Conservation (phyloP, 1,140 invertebrate genomes). For the Diorhabda carinulata region DNA sequence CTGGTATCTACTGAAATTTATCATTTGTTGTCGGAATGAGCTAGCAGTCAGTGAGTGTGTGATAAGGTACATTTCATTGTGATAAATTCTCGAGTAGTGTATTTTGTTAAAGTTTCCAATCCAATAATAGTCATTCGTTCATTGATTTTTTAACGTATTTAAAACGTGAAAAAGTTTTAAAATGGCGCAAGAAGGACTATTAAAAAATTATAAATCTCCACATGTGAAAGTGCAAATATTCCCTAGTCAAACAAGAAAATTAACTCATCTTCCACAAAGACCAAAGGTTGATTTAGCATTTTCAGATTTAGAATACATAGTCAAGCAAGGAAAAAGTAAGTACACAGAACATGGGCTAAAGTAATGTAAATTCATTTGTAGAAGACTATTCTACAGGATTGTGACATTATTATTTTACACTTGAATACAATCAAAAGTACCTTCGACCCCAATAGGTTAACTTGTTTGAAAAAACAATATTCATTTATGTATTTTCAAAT, state of each 20-base stretch:
- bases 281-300: conserved; percentile 86
- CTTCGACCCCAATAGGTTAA: too few relatives aligned
- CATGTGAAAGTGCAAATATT: conserved; percentile 58
- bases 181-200: conserved; percentile 48
- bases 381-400: too few relatives aligned
- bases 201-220: conserved; percentile 49
- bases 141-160: too few relatives aligned
- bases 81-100: neutral
- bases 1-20: neutral
- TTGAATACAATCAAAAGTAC: too few relatives aligned
- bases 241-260: conserved; percentile 67
- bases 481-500: too few relatives aligned
- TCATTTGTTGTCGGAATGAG: neutral
- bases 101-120: neutral
- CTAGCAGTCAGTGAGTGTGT: neutral
- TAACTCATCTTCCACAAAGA: conserved; percentile 77
- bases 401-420: too few relatives aligned
- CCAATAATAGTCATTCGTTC: too few relatives aligned
- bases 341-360: conserved; percentile 37
- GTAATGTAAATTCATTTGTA: too few relatives aligned
- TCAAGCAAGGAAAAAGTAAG: conserved; percentile 80
- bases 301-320: conserved; percentile 76
- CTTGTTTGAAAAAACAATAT: too few relatives aligned
- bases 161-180: conserved; percentile 22
- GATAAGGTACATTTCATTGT: neutral